A percentile compares a stretch with the other conserved stretches of the same genome.
phyloP scores from a whole-genome alignment of 2,888 invertebrate genomes.

The Eledona agricola region DNA sequence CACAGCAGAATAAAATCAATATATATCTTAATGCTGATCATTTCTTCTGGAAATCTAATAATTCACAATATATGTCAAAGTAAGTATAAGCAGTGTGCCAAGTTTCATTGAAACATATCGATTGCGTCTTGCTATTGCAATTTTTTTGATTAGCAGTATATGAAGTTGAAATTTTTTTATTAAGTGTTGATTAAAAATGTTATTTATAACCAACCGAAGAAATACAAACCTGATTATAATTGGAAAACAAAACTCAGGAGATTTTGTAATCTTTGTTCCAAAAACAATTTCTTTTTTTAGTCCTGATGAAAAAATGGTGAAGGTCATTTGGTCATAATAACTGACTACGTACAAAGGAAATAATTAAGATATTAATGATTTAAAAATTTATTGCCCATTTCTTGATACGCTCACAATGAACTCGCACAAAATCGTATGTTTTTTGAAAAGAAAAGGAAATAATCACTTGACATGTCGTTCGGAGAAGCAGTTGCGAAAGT shows the following conservation, averaged over 20 bases:
- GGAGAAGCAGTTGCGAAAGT: not conserved
- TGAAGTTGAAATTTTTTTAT: no score
- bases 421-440: not conserved
- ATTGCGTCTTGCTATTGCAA: no score
- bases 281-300: not conserved
- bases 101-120: no score
- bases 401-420: conserved; percentile 1
- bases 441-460: not conserved
- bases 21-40: no score
- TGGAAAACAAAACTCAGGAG: not conserved
- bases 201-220: no score
- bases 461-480: not conserved
- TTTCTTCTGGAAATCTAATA: no score
- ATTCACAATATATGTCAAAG: no score
- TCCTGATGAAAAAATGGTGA: not conserved
- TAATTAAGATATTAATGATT: not conserved
- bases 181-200: no score
- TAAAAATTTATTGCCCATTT: conserved; percentile 1
- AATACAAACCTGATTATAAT: no score
- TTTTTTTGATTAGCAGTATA: no score
- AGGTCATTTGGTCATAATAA: conserved; percentile 3
- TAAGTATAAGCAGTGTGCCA: no score
- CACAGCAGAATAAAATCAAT: no score
- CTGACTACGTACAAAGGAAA: not conserved
- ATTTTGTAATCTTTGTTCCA: not conserved